Conservation (phyloP, 2,797 vertebrate species). For the Etheostoma perlongum region DNA sequence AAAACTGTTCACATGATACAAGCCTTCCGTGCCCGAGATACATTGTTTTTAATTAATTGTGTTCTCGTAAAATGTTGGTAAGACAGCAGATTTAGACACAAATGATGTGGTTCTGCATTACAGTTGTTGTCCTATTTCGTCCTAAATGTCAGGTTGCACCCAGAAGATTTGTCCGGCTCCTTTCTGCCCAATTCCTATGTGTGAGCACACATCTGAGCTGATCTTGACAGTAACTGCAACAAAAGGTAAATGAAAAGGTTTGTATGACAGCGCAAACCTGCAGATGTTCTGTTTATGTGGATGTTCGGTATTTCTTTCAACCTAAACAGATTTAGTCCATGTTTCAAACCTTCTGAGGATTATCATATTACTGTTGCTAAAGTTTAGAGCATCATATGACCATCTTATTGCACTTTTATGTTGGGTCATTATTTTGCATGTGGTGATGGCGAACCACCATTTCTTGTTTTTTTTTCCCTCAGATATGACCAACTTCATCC, state of each 20-base stretch:
- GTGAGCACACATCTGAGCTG: not conserved
- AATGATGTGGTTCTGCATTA: not conserved
- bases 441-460: not conserved
- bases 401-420: not conserved
- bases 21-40: too few relatives aligned
- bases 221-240: not conserved
- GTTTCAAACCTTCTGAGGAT: not conserved
- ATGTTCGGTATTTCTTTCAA: not conserved
- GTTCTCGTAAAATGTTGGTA: not conserved
- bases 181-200: not conserved
- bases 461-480: not conserved
- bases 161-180: not conserved
- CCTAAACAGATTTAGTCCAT: not conserved
- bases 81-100: constrained; percentile 6
- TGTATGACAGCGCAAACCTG: not conserved
- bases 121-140: not conserved
- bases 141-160: constrained; percentile 2
- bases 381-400: not conserved
- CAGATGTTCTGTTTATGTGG: not conserved
- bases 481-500: not conserved
- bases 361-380: not conserved
- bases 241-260: constrained; percentile 4
- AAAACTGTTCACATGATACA: too few relatives aligned
- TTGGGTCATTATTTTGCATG: not conserved
- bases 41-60: not conserved